Evolutionary conservation across 2,797 vertebrate genomes (phyloP).

Genomic region (Sylvilagus floridanus): DNA sequence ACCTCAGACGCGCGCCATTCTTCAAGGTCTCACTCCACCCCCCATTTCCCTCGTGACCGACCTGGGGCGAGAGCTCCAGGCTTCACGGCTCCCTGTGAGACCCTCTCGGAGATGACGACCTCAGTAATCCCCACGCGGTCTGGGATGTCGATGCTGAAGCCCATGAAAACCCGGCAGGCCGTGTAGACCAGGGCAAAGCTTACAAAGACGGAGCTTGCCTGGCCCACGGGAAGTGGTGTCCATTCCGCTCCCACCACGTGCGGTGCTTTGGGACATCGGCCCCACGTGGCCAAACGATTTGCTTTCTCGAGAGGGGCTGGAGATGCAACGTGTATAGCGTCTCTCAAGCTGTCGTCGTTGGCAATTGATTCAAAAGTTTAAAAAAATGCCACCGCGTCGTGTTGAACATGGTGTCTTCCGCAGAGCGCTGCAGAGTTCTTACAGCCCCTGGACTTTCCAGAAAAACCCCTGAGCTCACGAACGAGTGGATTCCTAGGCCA

Average conservation of each 20-base stretch:
- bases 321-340: neutral
- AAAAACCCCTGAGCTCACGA: neutral
- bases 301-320: neutral
- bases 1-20: neutral
- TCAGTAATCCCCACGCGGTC: neutral
- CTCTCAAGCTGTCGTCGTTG: accelerated
- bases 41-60: accelerated
- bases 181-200: neutral
- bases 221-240: neutral
- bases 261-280: neutral
- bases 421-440: neutral
- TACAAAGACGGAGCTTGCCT: neutral
- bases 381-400: neutral
- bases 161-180: neutral
- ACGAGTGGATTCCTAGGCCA: neutral
- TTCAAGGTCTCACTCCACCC: too few relatives aligned
- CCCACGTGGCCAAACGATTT: neutral
- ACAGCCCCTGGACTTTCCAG: neutral
- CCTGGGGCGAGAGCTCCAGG: neutral
- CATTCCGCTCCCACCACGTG: neutral
- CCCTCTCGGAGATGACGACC: neutral
- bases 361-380: neutral
- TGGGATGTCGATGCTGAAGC: neutral
- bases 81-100: neutral
- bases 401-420: neutral